These are phyloP conservation scores for Sternotherus odoratus DNA, from an alignment of 2,797 vertebrate species.

Conservation along the genomic window DNA sequence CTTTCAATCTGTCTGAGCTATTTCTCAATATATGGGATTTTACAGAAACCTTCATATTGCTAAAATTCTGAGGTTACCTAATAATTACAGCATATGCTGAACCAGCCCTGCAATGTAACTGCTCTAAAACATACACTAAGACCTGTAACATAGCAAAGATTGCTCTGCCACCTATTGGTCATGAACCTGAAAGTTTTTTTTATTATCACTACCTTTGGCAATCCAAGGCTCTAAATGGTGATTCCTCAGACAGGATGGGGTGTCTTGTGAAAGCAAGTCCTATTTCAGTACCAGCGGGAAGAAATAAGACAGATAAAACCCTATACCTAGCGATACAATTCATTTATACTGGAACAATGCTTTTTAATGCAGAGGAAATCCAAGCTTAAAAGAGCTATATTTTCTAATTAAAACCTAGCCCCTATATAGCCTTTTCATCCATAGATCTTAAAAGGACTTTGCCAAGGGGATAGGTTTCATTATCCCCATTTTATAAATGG, in stretches of 20 bases:
- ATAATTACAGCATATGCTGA: not conserved
- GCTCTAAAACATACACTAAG: rapidly evolving
- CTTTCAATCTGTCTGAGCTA: not conserved
- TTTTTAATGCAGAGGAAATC: not conserved
- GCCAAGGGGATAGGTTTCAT: not conserved
- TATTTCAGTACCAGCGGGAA: not conserved
- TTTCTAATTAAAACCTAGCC: not conserved
- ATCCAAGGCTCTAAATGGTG: not conserved
- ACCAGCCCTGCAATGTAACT: not conserved
- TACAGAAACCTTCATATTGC: not conserved
- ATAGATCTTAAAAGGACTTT: not conserved
- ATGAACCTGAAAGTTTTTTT: slow-evolving; percentile 31
- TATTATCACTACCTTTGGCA: slow-evolving; percentile 3
- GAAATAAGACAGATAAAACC: not conserved
- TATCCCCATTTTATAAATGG: not conserved
- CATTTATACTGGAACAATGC: not conserved
- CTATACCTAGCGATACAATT: not conserved
- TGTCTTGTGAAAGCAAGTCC: not conserved
- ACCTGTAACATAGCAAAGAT: not conserved
- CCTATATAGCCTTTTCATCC: not conserved
- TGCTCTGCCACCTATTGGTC: slow-evolving; percentile 81
- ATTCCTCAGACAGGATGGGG: not conserved
- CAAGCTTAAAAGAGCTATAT: not conserved
- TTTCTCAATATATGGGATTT: not conserved
- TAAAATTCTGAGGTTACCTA: rapidly evolving